Evolutionary conservation across 2,113 vertebrate genomes (phyloP), one percentile per base, ranked within the genome.

Genomic region (Eleginops maclovinus): DNA sequence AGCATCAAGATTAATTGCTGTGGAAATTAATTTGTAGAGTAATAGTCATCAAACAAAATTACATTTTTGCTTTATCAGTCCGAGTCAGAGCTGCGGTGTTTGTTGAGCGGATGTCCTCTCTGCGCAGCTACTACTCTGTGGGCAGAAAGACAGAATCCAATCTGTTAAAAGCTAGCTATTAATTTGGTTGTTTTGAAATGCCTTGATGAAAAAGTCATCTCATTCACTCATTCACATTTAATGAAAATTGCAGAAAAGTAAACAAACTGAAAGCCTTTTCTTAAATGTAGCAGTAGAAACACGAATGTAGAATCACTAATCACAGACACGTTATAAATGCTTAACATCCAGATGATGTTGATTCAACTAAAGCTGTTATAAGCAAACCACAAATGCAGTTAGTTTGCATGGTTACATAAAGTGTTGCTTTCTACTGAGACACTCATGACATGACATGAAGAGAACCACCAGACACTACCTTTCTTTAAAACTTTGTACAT

Each of bases 11-110:
- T 92, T 90, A 92, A 90, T 91, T 93, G 88, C 87, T 73, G 83
- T 80, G 87, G 84, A 91, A 92, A 94, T 91, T 90, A 88, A 94
- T 94, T 94, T 85, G 55, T 73, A 85, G 83, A 89, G 72, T 87
- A 90, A 91, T 91, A 90, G 55, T 86, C 83, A 83, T 86, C 81
- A 91, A 92, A 89, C 90, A 92, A 88, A 93, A 92, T 88, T 77
- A 80, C 74, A 83, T 80, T 82, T 87, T 88, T 31, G 85, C 87
- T 89, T 88, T 91, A 92, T 92, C 92, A 56, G 91, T 64, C 77
- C 83, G 87, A 91, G 83, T 90, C 89, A 87, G 70, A 75, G 83
- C 60, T 44, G 74, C 60, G 19, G 15, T 80, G 66, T 74, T 79
- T 85, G 81, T 84, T 77, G 80, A 72, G 58, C 6, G 40, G 59